These are phyloP conservation scores for Atractosteus spatula DNA, from an alignment of 2,113 vertebrate species.

Conservation along the genomic window DNA sequence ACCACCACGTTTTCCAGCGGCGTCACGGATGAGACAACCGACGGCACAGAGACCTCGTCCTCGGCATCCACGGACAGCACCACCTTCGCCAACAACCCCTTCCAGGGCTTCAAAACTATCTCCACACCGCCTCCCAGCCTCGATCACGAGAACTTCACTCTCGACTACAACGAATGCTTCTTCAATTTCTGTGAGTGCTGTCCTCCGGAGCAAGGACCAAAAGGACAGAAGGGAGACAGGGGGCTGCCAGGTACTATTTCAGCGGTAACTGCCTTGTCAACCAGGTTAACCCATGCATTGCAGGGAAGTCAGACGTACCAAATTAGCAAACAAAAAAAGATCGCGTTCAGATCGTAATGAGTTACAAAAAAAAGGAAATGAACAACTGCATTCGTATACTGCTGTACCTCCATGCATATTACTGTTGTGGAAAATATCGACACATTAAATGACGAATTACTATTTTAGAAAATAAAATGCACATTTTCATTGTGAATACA, in stretches of 20 bases:
- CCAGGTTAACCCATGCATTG: background rate
- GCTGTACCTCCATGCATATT: no score
- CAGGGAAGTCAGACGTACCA: no score
- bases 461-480: no score
- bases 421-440: no score
- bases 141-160: slow-evolving; percentile 75
- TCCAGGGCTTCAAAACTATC: slow-evolving; percentile 41
- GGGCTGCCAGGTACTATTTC: slow-evolving; percentile 74
- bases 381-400: no score
- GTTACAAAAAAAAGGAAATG: no score
- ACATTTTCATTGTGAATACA: no score
- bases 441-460: no score
- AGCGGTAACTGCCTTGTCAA: no score
- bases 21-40: slow-evolving; percentile 32
- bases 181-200: slow-evolving; percentile 95
- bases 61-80: slow-evolving; percentile 40
- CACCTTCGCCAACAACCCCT: slow-evolving; percentile 26
- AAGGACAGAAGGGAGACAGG: slow-evolving; percentile 71
- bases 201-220: slow-evolving; percentile 63
- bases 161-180: slow-evolving; percentile 82
- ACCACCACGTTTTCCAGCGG: slow-evolving; percentile 48
- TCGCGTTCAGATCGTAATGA: no score
- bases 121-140: slow-evolving; percentile 58
- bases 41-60: slow-evolving; percentile 41
- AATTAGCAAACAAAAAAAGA: no score